These are phyloP conservation scores for Pheosia tremula DNA, from an alignment of 2,888 invertebrate genomes.

Conservation along the genomic window DNA sequence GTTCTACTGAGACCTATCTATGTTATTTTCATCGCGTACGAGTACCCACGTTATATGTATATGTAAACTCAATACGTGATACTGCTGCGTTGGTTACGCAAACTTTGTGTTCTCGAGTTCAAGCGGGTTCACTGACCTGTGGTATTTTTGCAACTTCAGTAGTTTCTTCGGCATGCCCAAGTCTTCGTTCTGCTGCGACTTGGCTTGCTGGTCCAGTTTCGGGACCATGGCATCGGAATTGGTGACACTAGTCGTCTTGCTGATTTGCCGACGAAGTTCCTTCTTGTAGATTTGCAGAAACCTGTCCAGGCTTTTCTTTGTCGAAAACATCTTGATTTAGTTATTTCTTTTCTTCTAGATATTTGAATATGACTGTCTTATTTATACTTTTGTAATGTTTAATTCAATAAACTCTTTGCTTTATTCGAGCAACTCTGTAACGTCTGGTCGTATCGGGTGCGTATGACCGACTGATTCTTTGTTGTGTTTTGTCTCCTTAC, in stretches of 20 bases:
- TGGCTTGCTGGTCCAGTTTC: conserved; percentile 70
- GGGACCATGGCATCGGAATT: conserved; percentile 85
- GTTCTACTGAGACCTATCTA: background rate
- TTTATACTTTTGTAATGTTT: conserved; percentile 28
- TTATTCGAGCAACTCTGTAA: conserved; percentile 28
- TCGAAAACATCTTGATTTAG: conserved; percentile 65
- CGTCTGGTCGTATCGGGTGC: conserved; percentile 59
- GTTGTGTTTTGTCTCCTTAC: conserved; percentile 77
- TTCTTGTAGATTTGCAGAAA: conserved; percentile 71
- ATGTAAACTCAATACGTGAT: conserved; percentile 30
- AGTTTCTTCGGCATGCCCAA: conserved; percentile 72
- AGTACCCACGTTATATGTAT: conserved; percentile 24
- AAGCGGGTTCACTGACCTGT: conserved; percentile 82
- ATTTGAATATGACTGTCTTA: conserved; percentile 10
- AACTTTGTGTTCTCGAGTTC: conserved; percentile 51
- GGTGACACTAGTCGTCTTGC: conserved; percentile 85
- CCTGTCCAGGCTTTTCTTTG: conserved; percentile 71
- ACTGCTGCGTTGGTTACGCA: conserved; percentile 58
- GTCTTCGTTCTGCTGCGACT: conserved; percentile 66
- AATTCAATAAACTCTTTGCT: conserved; percentile 41
- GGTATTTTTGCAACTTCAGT: conserved; percentile 82
- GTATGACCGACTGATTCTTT: conserved; percentile 78
- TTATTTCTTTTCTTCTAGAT: background rate
- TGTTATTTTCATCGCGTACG: conserved; percentile 26
- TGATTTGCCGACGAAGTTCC: conserved; percentile 80